Evolutionary conservation across 2,113 vertebrate species (phyloP), one percentile per base, ranked within the genome.

Genomic region (Thinocorus orbignyianus): DNA sequence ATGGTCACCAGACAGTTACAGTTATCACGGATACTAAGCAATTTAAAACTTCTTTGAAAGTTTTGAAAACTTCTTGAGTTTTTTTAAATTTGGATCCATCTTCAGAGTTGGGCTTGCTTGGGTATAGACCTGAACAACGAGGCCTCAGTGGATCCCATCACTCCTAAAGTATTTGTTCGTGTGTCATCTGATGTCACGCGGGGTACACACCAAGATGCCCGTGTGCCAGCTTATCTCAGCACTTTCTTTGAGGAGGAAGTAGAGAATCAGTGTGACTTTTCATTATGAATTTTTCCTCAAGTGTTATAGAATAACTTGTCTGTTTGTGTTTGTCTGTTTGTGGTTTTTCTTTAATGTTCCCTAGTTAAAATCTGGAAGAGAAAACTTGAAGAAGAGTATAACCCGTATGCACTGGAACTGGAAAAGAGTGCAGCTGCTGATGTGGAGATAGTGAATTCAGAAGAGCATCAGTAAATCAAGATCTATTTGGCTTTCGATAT

Each of bases 351-450:
- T 58, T 76, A 66, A 90, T 82, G 37, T 66, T 93, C 44, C 14
- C 15, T 93, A 98, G 98, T 98, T 95, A 98, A 98, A 94, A 91
- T 98, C 74, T 98, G 98, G 98, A 98, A 92, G 93, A 97, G 81
- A 91, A 98, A 98, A 66, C 97, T 98, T 92, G 97, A 98, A 95
- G 97, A 96, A 1, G 97, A 97, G 22, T 98, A 98, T 95, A 97
- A 96, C 46, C 97, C 89, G 1, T 97, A 97, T 58, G 77, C 97
- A 42, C 74, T 97, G 97, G 97, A 98, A 69, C 82, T 98, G 58
- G 98, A 98, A 82, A 95, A 96, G 71, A 96, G 92, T 68, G 95
- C 96, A 41, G 17, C 96, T 71, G 88, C 97, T 93, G 97, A 96
- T 69, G 82, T 96, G 95, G 92, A 81, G 15, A 91, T 97, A 78